Evolutionary conservation across 2,797 vertebrate species (phyloP).

Genomic region (Helarctos malayanus): DNA sequence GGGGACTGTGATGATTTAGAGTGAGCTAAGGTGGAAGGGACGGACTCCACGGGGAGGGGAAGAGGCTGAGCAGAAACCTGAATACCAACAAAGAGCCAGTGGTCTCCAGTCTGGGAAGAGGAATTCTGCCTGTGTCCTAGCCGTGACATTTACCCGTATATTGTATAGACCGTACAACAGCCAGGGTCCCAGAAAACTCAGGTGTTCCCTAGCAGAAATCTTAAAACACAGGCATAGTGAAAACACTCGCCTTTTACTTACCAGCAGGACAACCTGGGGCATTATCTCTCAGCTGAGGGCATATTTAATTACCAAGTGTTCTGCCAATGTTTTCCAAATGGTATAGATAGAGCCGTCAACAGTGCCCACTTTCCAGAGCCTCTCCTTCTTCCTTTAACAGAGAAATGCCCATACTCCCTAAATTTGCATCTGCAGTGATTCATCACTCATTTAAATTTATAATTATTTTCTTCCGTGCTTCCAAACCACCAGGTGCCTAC

Average conservation of each 20-base stretch:
- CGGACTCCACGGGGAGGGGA: accelerated
- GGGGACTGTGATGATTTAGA: background rate
- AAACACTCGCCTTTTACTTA: constrained; percentile 80
- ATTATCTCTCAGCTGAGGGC: constrained; percentile 87
- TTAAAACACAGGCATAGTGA: constrained; percentile 67
- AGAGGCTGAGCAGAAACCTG: background rate
- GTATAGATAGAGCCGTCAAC: constrained; percentile 86
- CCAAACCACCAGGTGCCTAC: background rate
- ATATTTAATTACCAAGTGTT: constrained; percentile 88
- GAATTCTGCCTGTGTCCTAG: background rate
- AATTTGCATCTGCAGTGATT: constrained; percentile 72
- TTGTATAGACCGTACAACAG: background rate
- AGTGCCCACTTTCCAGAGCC: constrained; percentile 83
- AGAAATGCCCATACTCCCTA: constrained; percentile 81
- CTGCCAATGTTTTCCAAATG: constrained; percentile 88
- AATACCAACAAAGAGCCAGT: background rate
- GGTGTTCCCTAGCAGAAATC: constrained; percentile 69
- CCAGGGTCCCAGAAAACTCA: constrained; percentile 12
- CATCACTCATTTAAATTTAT: background rate
- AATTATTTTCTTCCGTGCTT: constrained; percentile 26
- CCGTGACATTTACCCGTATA: background rate
- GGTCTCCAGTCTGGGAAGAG: background rate
- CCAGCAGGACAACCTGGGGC: constrained; percentile 85
- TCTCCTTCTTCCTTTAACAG: constrained; percentile 82
- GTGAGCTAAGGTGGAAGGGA: background rate